Conservation (phyloP, 2,797 vertebrate species). For the Trematomus bernacchii region DNA sequence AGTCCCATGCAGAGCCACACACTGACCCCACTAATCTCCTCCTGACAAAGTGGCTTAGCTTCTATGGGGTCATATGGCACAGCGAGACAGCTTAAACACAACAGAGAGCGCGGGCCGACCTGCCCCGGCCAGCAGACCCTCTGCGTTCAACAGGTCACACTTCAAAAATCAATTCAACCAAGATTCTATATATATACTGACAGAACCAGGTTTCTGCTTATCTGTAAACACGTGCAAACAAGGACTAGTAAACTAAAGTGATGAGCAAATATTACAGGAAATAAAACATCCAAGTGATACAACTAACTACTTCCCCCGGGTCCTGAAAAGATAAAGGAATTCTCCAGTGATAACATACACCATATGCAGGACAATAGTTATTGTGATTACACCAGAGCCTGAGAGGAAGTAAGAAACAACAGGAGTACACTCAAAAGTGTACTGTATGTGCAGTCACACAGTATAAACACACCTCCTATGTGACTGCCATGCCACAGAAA, state of each 20-base stretch:
- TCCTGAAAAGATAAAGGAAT: background rate
- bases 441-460: conserved; percentile 2
- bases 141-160: conserved; percentile 56
- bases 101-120: conserved; percentile 33
- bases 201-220: conserved; percentile 14
- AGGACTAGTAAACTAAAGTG: background rate
- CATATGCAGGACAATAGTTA: background rate
- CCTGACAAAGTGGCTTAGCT: conserved; percentile 88
- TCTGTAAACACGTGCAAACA: background rate
- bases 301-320: background rate
- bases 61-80: conserved; percentile 86
- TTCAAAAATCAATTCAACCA: background rate
- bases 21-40: conserved; percentile 87
- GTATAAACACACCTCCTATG: conserved; percentile 9
- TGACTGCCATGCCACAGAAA: background rate
- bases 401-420: background rate
- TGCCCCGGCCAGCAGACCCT: conserved; percentile 30
- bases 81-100: conserved; percentile 79
- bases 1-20: conserved; percentile 76
- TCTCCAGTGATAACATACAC: background rate
- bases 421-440: background rate
- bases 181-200: background rate
- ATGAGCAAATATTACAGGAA: conserved; percentile 2
- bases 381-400: background rate
- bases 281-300: background rate